Conservation (phyloP, 2,888 invertebrate species). For the Diarsia brunnea region DNA sequence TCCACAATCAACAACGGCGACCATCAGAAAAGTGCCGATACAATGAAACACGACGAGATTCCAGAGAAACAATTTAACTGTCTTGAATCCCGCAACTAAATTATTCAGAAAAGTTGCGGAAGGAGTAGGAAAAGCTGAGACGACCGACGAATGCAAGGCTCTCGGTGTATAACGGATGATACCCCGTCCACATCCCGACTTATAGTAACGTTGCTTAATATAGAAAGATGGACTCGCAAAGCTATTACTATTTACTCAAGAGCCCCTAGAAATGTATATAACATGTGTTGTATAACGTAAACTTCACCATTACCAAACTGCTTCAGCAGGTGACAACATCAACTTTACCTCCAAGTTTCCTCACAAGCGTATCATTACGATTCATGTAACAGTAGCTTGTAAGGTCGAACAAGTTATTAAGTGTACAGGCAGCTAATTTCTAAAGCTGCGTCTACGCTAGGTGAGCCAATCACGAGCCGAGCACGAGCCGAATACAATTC, state of each 20-base stretch:
- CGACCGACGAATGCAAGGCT: neutral
- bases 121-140: no score
- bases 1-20: no score
- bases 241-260: neutral
- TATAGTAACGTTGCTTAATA: neutral
- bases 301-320: conserved; percentile 2
- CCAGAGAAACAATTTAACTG: no score
- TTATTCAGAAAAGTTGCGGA: no score
- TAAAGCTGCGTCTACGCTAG: no score
- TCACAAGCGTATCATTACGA: conserved; percentile 1
- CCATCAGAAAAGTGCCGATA: no score
- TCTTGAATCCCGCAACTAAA: no score
- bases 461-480: no score
- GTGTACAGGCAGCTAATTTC: no score
- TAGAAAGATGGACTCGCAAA: neutral
- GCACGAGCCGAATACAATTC: no score
- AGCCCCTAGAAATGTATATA: neutral
- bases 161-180: neutral
- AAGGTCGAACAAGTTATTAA: no score
- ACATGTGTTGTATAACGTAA: neutral
- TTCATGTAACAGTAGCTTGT: neutral
- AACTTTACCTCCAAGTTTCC: conserved; percentile 6
- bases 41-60: no score
- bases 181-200: neutral
- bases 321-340: conserved; percentile 17